These are phyloP conservation scores for Apolygus lucorum DNA, from an alignment of 1,140 invertebrate genomes.

Conservation along the genomic window DNA sequence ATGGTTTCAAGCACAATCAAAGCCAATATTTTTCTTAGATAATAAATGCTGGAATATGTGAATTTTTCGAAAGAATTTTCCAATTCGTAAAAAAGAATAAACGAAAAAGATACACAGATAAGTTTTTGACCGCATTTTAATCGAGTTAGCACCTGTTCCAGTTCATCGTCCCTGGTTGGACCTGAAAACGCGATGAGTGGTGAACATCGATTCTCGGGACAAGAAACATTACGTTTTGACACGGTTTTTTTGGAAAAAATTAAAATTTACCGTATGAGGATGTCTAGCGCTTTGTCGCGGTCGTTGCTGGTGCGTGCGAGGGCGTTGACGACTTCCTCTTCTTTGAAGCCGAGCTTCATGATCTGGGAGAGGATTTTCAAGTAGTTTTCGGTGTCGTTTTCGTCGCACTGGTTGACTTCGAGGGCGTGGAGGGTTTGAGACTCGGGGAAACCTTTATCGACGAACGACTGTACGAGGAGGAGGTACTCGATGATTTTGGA, in stretches of 20 bases:
- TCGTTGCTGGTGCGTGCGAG: slow-evolving; percentile 68
- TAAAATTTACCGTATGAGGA: slow-evolving; percentile 46
- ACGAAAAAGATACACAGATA: too few species aligned
- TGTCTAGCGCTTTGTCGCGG: slow-evolving; percentile 76
- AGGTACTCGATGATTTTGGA: slow-evolving; percentile 57
- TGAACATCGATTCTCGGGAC: too few species aligned
- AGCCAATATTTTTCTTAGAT: too few species aligned
- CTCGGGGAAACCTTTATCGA: slow-evolving; percentile 39
- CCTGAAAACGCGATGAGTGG: too few species aligned
- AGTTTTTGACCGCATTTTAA: too few species aligned
- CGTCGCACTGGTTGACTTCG: slow-evolving; percentile 44
- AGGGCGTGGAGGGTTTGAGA: slow-evolving; percentile 41
- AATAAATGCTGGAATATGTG: too few species aligned
- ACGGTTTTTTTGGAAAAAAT: not conserved
- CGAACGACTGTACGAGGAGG: not conserved
- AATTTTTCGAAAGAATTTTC: too few species aligned
- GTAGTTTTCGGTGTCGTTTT: slow-evolving; percentile 44
- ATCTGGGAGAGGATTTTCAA: slow-evolving; percentile 54
- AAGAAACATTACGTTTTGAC: too few species aligned
- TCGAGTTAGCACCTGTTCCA: too few species aligned
- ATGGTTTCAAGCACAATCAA: too few species aligned
- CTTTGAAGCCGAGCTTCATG: slow-evolving; percentile 71
- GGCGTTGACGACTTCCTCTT: slow-evolving; percentile 62
- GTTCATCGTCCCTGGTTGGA: too few species aligned
- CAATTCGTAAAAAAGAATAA: too few species aligned